Evolutionary conservation across 2,888 invertebrate genomes (phyloP).

Genomic region (Chrysodeixis includens): DNA sequence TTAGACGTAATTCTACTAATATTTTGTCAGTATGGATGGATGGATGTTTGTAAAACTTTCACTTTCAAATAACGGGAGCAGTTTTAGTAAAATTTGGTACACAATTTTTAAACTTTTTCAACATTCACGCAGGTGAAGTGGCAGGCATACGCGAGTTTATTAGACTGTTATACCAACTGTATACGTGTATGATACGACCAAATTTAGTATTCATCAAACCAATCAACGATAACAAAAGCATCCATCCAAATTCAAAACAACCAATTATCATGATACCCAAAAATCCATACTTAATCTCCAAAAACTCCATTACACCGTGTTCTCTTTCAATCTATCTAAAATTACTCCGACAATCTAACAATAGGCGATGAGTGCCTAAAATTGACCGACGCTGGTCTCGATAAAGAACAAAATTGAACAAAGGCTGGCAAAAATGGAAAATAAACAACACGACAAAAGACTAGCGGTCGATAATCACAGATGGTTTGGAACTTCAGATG

Average conservation of each 20-base stretch:
- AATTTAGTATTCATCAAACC: too few relatives aligned
- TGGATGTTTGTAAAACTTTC: too few relatives aligned
- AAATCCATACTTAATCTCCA: background rate
- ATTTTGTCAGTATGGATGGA: too few relatives aligned
- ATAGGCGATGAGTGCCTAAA: constrained; percentile 17
- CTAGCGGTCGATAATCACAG: constrained; percentile 17
- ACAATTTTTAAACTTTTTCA: too few relatives aligned
- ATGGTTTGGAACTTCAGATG: constrained; percentile 1
- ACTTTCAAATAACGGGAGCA: too few relatives aligned
- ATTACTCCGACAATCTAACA: constrained; percentile 20
- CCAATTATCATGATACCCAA: background rate
- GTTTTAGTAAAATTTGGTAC: too few relatives aligned
- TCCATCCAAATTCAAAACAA: background rate
- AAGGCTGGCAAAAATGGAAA: constrained; percentile 24
- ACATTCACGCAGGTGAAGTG: too few relatives aligned
- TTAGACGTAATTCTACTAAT: too few relatives aligned
- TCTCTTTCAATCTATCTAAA: constrained; percentile 6
- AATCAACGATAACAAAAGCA: background rate
- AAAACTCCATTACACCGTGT: constrained; percentile 14
- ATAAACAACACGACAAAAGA: constrained; percentile 22
- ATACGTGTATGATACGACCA: too few relatives aligned
- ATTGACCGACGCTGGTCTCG: constrained; percentile 31
- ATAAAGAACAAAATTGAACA: constrained; percentile 21
- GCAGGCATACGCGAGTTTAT: too few relatives aligned
- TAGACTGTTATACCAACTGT: too few relatives aligned